Percentiles rank a stretch among this genome's conserved stretches.
These are phyloP conservation scores for Centropyge bicolor DNA, from an alignment of 2,797 vertebrate genomes.

Conservation along the genomic window DNA sequence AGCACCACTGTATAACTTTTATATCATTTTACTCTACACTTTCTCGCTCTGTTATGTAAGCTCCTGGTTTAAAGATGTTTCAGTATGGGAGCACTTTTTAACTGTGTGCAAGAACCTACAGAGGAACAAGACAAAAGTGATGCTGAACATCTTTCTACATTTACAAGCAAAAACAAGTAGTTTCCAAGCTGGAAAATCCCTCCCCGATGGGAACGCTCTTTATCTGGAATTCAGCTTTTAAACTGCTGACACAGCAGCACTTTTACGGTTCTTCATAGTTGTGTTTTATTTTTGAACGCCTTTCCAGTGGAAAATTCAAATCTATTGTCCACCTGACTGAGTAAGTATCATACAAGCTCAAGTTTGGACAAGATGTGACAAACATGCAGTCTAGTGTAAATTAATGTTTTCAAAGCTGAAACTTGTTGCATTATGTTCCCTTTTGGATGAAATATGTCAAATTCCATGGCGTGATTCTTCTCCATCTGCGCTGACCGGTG, in stretches of 20 bases:
- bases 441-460: background rate
- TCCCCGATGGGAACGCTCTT: constrained; percentile 40
- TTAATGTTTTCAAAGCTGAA: constrained; percentile 5
- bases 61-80: constrained; percentile 19
- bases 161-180: constrained; percentile 59
- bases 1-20: constrained; percentile 28
- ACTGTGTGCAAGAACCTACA: constrained; percentile 17
- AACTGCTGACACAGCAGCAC: constrained; percentile 61
- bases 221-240: constrained; percentile 61
- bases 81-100: constrained; percentile 1
- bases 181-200: constrained; percentile 62
- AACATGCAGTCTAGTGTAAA: background rate
- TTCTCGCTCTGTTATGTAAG: constrained; percentile 45
- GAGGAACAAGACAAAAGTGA: constrained; percentile 31
- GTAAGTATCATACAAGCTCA: background rate
- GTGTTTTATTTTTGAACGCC: constrained; percentile 39
- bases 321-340: constrained; percentile 30
- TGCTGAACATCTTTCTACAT: constrained; percentile 46
- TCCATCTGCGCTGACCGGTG: constrained; percentile 34
- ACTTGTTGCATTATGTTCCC: background rate
- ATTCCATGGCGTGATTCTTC: constrained; percentile 26
- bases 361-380: background rate
- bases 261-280: constrained; percentile 38
- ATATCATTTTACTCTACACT: constrained; percentile 18
- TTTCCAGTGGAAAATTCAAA: constrained; percentile 38